A percentile compares a stretch with the other conserved stretches of the same genome.
These are phyloP conservation scores for Drosophila conformis DNA, from an alignment of 2,888 invertebrate genomes.

Conservation along the genomic window DNA sequence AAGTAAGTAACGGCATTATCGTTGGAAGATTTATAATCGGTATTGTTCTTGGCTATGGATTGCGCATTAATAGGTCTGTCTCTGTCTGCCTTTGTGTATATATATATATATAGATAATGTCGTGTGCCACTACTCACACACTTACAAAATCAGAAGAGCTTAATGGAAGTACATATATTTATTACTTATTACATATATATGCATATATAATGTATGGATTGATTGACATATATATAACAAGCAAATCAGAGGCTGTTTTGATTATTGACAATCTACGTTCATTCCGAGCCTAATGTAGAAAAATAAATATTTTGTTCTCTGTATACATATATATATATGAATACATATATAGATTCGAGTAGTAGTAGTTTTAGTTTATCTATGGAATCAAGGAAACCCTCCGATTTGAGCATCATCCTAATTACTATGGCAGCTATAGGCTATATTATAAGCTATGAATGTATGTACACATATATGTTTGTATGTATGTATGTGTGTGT, in stretches of 20 bases:
- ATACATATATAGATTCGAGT: slow-evolving; percentile 23
- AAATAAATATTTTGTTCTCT: slow-evolving; percentile 34
- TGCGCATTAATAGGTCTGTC: neutral
- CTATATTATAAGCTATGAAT: slow-evolving; percentile 30
- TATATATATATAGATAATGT: neutral
- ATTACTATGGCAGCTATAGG: slow-evolving; percentile 57
- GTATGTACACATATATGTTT: slow-evolving; percentile 4
- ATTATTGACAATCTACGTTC: slow-evolving; percentile 16
- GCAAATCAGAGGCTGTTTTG: slow-evolving; percentile 24
- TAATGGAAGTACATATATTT: slow-evolving; percentile 33
- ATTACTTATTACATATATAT: slow-evolving; percentile 5
- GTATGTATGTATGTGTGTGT: neutral
- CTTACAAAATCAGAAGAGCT: slow-evolving; percentile 18
- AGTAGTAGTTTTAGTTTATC: slow-evolving; percentile 18
- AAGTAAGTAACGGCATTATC: neutral
- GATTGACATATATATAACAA: slow-evolving; percentile 10
- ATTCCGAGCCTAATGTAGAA: slow-evolving; percentile 28
- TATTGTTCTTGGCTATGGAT: slow-evolving; percentile 39
- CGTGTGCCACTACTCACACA: neutral
- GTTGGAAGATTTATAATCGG: slow-evolving; percentile 7
- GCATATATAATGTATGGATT: slow-evolving; percentile 9
- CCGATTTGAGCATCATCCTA: slow-evolving; percentile 48
- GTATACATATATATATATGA: neutral
- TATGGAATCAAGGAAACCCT: slow-evolving; percentile 23
- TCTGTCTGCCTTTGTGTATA: neutral